Evolutionary conservation across 30 jellyfish, hydroid and myxozoan genomes (phyloP).

Genomic region (Sanderia malayensis): DNA sequence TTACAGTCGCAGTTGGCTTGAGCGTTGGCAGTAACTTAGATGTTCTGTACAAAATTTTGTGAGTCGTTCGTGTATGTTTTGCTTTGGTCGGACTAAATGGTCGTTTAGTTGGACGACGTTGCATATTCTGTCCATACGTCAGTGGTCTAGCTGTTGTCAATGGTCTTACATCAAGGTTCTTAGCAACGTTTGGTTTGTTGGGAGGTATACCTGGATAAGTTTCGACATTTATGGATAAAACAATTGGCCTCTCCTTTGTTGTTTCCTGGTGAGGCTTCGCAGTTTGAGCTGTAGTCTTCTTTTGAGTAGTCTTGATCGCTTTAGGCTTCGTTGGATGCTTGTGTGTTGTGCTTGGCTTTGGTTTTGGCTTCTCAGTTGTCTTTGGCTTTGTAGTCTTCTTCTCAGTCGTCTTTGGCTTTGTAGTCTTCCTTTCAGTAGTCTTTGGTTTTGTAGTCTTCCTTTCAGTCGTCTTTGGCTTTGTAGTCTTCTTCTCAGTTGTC

Average conservation of each 20-base stretch:
- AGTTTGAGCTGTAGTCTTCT: not conserved
- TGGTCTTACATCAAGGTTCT: conserved; percentile 36
- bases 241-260: conserved; percentile 39
- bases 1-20: conserved; percentile 5
- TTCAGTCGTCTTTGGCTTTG: not conserved
- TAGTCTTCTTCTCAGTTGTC: not conserved
- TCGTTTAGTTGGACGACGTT: conserved; percentile 8
- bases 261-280: not conserved
- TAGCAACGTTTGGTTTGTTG: conserved; percentile 8
- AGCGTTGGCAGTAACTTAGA: not conserved
- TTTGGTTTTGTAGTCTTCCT: not conserved
- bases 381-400: not conserved
- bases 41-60: conserved; percentile 3
- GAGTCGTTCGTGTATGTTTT: conserved; percentile 1
- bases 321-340: conserved; percentile 1
- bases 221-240: conserved; percentile 68
- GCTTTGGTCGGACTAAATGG: conserved; percentile 12
- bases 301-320: not conserved
- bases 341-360: not conserved
- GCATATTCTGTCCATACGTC: not conserved
- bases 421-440: not conserved
- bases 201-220: conserved; percentile 46
- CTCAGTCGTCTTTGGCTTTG: conserved; percentile 2
- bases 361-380: not conserved
- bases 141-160: conserved; percentile 59